Evolutionary conservation across 2,888 invertebrate species (phyloP), one percentile per base, ranked within the genome.

Genomic region (Chymomyza fuscimana): DNA sequence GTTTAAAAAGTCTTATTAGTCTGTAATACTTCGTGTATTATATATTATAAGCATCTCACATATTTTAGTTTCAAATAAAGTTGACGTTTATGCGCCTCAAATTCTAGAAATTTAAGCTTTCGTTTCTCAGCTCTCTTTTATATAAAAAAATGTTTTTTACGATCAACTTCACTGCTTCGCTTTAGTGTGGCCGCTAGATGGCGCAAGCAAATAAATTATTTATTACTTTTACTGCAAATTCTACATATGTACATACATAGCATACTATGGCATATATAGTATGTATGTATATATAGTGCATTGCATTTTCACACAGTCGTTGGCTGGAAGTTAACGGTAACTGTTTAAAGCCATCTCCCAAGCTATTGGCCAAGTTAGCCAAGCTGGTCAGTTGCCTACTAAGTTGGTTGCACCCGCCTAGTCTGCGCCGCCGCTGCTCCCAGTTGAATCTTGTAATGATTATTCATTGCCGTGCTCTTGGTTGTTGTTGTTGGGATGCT

Each of bases 391-490:
- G 40, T 46, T 40, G 40, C 32, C 32, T 32, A 32, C 32, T 40
- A 2, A 10, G 40, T 40, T 46, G 40, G 12, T 46, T 12, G 40
- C 40, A 46, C 40, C 40, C 40, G 40, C 40, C 40, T 46, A 36
- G 36, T 9, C 36, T 25, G 25, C 7, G 36, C 9, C 36, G 36
- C 9, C 36, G 7, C 36, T 46, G 12, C 12, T 46, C 1, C 12
- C 60, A 25, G 19, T 25, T 19, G 46, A 4, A 32, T 5, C 32
- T 22, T 76, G 81, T 85, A 87, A 85, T 85, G 87, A 85, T 85
- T 85, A 85, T 85, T 85, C 87, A 85, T 85, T 87, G 87, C 81
- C 70, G 62, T 65, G 62, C 69, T 52, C 64, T 59, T n/a, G 56
- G 52, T n/a, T 69, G 65, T 50, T 46, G 65, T 46, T 67, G 69